Conservation (phyloP, 2,113 vertebrate species). For the Atherinomorus stipes region DNA sequence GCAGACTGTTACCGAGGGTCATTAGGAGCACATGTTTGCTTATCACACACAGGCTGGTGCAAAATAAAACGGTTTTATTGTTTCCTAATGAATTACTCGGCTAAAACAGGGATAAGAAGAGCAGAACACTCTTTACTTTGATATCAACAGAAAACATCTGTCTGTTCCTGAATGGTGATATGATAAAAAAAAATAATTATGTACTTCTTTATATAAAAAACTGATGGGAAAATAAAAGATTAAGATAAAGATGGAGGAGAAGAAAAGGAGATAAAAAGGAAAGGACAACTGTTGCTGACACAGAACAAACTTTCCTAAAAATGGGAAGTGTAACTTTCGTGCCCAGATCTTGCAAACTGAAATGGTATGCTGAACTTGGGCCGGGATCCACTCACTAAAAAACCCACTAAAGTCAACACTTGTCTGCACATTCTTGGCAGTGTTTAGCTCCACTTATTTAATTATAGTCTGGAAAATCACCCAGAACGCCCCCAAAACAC, state of each 20-base stretch:
- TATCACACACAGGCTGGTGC: not conserved
- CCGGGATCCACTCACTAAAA: not conserved
- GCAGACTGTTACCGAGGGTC: not conserved
- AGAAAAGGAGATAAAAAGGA: slow-evolving; percentile 6
- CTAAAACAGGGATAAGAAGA: not conserved
- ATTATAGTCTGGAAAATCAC: slow-evolving; percentile 2
- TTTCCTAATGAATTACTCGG: no score
- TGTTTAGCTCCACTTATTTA: not conserved
- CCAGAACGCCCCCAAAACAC: not conserved
- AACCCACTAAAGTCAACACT: not conserved
- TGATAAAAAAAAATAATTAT: no score
- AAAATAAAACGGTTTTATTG: no score
- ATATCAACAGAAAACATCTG: no score
- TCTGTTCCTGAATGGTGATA: no score
- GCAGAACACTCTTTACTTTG: no score
- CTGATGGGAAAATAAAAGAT: not conserved
- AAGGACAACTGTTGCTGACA: slow-evolving; percentile 2
- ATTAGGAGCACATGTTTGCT: not conserved
- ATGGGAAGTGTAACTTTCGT: not conserved
- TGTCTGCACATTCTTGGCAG: not conserved
- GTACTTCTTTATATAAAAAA: not conserved
- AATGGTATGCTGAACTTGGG: not conserved
- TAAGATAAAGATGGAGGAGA: slow-evolving; percentile 21
- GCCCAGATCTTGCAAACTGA: not conserved
- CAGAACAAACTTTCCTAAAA: slow-evolving; percentile 36